These are phyloP conservation scores for Dicrostonyx torquatus DNA, from an alignment of 2,797 vertebrate species.

Conservation along the genomic window DNA sequence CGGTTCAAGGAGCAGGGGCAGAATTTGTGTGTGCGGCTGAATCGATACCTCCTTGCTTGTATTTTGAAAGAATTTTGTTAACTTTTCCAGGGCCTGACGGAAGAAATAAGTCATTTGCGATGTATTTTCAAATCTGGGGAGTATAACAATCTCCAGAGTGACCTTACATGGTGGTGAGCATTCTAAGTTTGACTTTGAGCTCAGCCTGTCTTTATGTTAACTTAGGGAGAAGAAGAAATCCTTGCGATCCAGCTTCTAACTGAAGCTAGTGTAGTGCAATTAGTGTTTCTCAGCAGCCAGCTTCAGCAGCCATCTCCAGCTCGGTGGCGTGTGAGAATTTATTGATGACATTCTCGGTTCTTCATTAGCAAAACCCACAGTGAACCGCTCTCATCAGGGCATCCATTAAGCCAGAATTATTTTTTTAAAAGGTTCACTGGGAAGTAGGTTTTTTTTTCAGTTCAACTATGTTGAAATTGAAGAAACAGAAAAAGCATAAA, in stretches of 20 bases:
- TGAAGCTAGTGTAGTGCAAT: not conserved
- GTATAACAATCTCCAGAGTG: constrained; percentile 11
- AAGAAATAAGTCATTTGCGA: constrained; percentile 64
- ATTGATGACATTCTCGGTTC: not conserved
- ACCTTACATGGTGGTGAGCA: constrained; percentile 32
- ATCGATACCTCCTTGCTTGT: constrained; percentile 66
- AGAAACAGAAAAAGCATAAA: not conserved
- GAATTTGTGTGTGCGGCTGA: constrained; percentile 38
- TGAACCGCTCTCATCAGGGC: not conserved
- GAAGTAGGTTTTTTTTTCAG: not conserved
- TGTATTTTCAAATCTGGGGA: constrained; percentile 61
- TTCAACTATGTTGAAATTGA: not conserved
- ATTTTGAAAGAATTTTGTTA: constrained; percentile 66
- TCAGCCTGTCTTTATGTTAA: constrained; percentile 10
- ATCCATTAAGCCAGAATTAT: not conserved
- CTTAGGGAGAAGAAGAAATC: not conserved
- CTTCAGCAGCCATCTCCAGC: not conserved
- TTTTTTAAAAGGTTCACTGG: not conserved
- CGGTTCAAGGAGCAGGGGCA: not conserved
- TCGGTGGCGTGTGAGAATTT: not conserved
- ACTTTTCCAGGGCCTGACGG: constrained; percentile 31
- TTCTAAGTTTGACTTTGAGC: constrained; percentile 2
- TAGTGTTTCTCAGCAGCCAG: not conserved
- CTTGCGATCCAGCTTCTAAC: not conserved
- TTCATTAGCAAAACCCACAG: constrained; percentile 10